Percentiles rank a stretch among this genome's conserved stretches.
Conservation (phyloP, 2,888 invertebrate genomes). For the Sympetrum striolatum region DNA sequence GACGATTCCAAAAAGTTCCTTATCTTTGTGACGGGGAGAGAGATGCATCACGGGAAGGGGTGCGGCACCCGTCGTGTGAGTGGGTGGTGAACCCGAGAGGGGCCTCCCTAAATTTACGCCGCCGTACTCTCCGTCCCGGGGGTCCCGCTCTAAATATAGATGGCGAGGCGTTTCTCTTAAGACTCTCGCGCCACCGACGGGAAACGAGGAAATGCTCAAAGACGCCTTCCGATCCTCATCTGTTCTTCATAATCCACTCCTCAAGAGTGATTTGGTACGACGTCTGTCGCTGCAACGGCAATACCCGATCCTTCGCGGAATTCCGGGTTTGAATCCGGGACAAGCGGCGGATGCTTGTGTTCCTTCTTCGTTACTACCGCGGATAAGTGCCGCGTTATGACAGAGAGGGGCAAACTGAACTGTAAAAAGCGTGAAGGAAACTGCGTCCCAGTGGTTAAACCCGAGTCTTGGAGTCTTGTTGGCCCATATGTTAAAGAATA, state of each 20-base stretch:
- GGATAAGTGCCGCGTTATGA: too few species aligned
- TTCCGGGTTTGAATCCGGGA: too few species aligned
- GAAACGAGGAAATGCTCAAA: not conserved
- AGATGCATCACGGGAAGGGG: not conserved
- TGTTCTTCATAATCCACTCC: not conserved
- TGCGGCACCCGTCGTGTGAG: not conserved
- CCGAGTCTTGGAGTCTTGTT: too few species aligned
- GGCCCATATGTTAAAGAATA: too few species aligned
- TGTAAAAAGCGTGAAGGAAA: too few species aligned
- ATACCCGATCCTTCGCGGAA: too few species aligned
- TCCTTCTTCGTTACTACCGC: too few species aligned
- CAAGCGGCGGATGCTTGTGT: too few species aligned
- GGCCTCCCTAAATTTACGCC: constrained; percentile 40
- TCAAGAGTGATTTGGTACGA: too few species aligned
- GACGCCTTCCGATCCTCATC: not conserved
- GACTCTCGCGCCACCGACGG: not conserved
- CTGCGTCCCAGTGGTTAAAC: too few species aligned
- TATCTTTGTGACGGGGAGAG: not conserved
- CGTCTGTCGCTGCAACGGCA: too few species aligned
- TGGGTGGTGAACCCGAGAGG: not conserved
- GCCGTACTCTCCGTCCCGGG: constrained; percentile 18
- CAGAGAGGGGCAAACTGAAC: too few species aligned
- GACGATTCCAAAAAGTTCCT: not conserved
- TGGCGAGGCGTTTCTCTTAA: not conserved
- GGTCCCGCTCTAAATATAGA: constrained; percentile 17